Conservation (phyloP, 2,888 invertebrate species). For the Nipponacmea schrenckii region DNA sequence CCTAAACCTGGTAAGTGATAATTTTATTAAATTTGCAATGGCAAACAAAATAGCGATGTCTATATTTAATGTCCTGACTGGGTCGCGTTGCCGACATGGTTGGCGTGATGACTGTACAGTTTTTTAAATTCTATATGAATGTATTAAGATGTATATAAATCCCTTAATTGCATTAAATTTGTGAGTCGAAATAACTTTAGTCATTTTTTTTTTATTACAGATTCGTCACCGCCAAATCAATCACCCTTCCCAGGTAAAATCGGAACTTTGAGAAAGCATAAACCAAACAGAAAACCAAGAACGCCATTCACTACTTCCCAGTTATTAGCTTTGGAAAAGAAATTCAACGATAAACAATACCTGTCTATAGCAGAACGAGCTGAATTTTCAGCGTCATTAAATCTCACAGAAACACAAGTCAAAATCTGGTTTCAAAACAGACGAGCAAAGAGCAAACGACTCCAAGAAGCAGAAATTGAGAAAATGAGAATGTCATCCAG, state of each 20-base stretch:
- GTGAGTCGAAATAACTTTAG: no score
- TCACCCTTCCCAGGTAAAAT: background rate
- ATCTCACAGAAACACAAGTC: conserved; percentile 82
- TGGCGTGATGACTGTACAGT: no score
- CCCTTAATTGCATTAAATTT: no score
- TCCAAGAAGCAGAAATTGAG: conserved; percentile 94
- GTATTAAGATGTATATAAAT: no score
- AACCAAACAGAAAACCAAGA: conserved; percentile 90
- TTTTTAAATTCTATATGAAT: no score
- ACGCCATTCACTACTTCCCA: conserved; percentile 96
- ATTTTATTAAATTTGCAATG: background rate
- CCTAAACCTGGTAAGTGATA: conserved; percentile 1
- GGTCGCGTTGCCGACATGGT: no score
- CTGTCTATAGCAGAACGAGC: conserved; percentile 92
- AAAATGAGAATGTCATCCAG: conserved; percentile 85
- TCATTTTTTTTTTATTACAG: background rate
- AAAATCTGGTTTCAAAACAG: conserved; percentile 70
- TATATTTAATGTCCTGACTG: no score
- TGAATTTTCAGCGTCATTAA: conserved; percentile 87
- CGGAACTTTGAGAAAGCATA: conserved; percentile 83
- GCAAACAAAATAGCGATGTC: no score
- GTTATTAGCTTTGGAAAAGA: conserved; percentile 87
- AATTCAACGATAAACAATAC: conserved; percentile 92
- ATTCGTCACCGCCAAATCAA: background rate
- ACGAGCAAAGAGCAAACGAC: conserved; percentile 90